These are phyloP conservation scores for Scytalopus superciliaris DNA, from an alignment of 2,113 vertebrate genomes.

Conservation along the genomic window DNA sequence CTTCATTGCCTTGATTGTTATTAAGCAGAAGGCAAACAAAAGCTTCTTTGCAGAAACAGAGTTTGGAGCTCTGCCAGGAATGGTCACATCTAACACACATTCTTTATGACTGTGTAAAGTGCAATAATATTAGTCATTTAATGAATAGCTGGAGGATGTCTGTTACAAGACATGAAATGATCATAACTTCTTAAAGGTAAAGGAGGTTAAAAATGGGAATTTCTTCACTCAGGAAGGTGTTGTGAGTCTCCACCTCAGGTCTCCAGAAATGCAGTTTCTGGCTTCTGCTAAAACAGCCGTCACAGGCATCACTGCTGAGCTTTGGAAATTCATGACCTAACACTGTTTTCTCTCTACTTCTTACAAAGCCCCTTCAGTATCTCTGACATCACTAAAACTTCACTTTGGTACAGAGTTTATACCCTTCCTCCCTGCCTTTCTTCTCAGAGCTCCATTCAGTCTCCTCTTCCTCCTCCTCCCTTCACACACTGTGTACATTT, in stretches of 20 bases:
- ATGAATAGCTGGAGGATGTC: conserved; percentile 2
- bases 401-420: background rate
- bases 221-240: background rate
- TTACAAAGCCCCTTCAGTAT: background rate
- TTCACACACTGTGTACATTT: background rate
- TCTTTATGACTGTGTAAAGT: conserved; percentile 13
- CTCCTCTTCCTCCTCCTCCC: background rate
- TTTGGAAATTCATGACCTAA: background rate
- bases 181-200: background rate
- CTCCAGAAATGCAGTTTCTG: background rate
- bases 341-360: background rate
- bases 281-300: background rate
- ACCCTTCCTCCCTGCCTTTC: background rate
- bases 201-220: background rate
- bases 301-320: background rate
- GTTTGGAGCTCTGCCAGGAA: conserved; percentile 21
- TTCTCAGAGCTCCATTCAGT: background rate
- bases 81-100: background rate
- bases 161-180: background rate
- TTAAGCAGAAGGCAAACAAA: conserved; percentile 17
- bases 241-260: background rate
- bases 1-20: background rate
- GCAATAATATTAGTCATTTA: conserved; percentile 4
- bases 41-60: background rate
- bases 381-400: background rate